phyloP scores from a whole-genome alignment of 2,888 invertebrate species.

The Keiferia lycopersicella region DNA sequence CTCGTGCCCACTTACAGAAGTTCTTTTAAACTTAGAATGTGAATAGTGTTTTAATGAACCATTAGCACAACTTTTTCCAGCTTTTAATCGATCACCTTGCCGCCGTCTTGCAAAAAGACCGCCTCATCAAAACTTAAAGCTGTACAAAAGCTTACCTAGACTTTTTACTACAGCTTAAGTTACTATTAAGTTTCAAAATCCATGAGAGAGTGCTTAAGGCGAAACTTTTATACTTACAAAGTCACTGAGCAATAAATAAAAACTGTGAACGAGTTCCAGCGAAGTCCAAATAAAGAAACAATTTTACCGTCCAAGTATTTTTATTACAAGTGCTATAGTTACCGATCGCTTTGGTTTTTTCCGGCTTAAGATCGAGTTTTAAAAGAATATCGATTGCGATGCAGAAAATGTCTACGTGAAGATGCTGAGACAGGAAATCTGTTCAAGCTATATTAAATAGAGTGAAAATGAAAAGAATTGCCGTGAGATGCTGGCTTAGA shows the following conservation, averaged over 20 bases:
- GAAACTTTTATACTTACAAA: slow-evolving; percentile 28
- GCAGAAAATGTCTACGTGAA: neutral
- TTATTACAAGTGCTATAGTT: slow-evolving; percentile 23
- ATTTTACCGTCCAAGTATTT: slow-evolving; percentile 22
- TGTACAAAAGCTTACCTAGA: slow-evolving; percentile 9
- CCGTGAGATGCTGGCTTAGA: no score
- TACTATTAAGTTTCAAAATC: slow-evolving; percentile 25
- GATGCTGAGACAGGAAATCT: neutral
- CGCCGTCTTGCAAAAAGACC: slow-evolving; percentile 4
- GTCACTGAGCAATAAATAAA: slow-evolving; percentile 30
- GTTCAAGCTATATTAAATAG: neutral
- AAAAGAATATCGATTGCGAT: slow-evolving; percentile 2
- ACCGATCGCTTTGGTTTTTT: slow-evolving; percentile 15
- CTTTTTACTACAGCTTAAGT: slow-evolving; percentile 22
- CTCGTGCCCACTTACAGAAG: neutral
- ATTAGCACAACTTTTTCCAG: neutral
- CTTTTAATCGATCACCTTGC: neutral
- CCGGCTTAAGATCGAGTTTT: neutral
- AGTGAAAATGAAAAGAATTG: no score
- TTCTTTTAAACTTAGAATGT: slow-evolving; percentile 2
- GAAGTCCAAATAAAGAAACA: slow-evolving; percentile 25
- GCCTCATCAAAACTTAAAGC: slow-evolving; percentile 9
- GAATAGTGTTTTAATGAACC: slow-evolving; percentile 8
- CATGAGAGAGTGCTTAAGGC: slow-evolving; percentile 22
- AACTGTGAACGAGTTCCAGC: slow-evolving; percentile 19